Percentiles rank a stretch among this genome's conserved stretches.
phyloP scores from a whole-genome alignment of 2,888 invertebrate genomes.

The Cataglyphis livida region DNA sequence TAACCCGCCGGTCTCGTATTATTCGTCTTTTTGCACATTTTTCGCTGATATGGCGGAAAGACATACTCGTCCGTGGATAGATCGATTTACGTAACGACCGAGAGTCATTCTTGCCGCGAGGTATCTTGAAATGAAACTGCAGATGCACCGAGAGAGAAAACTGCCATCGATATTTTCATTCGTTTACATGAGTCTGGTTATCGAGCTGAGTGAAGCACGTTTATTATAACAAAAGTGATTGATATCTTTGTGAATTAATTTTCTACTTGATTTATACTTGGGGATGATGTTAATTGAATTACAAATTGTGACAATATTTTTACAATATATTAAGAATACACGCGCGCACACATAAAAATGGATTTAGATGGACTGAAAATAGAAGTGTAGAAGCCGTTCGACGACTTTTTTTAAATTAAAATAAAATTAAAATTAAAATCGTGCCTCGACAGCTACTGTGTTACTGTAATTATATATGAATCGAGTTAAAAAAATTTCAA shows the following conservation, averaged over 20 bases:
- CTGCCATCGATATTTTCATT: conserved; percentile 9
- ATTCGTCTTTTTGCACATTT: background rate
- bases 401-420: background rate
- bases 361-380: background rate
- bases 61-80: background rate
- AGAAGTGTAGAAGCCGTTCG: background rate
- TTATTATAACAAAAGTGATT: background rate
- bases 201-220: background rate
- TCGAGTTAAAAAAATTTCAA: background rate
- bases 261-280: background rate
- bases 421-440: background rate
- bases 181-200: conserved; percentile 7
- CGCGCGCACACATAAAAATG: background rate
- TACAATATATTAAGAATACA: background rate
- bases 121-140: background rate
- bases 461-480: background rate
- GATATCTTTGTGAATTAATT: background rate
- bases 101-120: background rate
- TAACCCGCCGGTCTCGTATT: background rate
- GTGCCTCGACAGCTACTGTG: background rate
- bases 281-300: background rate
- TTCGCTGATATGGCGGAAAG: background rate
- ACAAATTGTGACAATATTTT: background rate
- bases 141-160: background rate
- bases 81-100: conserved; percentile 26